Evolutionary conservation across 2,797 vertebrate species (phyloP), one percentile per base, ranked within the genome.

Genomic region (Cryptoprocta ferox): DNA sequence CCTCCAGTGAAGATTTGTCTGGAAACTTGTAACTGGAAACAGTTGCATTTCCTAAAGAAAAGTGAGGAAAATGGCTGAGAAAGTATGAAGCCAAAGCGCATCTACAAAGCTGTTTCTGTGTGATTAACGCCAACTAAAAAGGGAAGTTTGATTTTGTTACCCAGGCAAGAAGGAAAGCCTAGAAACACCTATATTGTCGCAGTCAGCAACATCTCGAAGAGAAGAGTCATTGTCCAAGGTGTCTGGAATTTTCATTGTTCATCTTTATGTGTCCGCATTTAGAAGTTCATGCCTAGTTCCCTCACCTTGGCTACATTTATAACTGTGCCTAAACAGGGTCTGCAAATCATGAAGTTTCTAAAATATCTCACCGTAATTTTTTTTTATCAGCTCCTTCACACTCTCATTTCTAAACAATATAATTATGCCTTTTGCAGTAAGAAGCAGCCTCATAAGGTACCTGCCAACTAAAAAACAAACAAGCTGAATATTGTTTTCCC

Each of bases 201-300:
- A 78, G 75, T 97, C 96, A 98, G 97, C 95, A 97, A 24, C 10
- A 59, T 95, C 96, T 96, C 91, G 89, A 94, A 97, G 85, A 97
- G 84, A 96, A 98, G 95, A 95, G 37, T 35, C 79, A 11, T 85
- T 75, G 42, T 48, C 71, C 80, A 88, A 97, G 96, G 78, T 97
- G 90, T 70, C 59, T 61, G 35, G 73, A 48, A 7, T 53, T 48
- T 32, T 53, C 50, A 45, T 50, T 75, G 89, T 82, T 96, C 94
- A 71, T 97, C 96, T 97, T 97, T 97, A 88, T 86, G 92, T 2
- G 80, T 30, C 66, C 91, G 59, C 94, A 66, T 96, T 90, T 93
- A 87, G 94, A 91, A 6, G 24, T 53, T 68, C 95, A 80, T 88
- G 45, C 26, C 32, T 10, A 59, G 28, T 96, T 97, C 94, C 79